phyloP scores from a whole-genome alignment of 1,140 invertebrate species.

The Eurosta solidaginis region DNA sequence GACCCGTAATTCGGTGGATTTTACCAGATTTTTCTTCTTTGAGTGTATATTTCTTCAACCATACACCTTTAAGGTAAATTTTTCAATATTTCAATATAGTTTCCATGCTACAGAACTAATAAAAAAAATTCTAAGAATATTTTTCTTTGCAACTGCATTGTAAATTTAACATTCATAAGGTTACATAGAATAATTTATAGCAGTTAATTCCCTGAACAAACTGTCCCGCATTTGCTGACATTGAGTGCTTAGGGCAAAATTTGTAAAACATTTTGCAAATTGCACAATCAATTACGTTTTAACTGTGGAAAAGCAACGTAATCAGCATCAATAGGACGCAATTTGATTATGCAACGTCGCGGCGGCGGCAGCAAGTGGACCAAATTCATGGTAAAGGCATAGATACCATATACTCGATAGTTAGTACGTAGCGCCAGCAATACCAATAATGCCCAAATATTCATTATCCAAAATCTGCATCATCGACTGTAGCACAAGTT shows the following conservation, averaged over 20 bases:
- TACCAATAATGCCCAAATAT: too few species aligned
- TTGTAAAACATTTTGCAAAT: background rate
- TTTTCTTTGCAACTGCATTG: background rate
- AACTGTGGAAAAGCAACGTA: background rate
- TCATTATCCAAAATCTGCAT: too few species aligned
- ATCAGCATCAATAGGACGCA: slow-evolving; percentile 23
- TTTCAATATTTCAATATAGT: too few species aligned
- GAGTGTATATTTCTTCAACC: too few species aligned
- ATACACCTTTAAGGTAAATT: too few species aligned
- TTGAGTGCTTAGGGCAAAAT: background rate
- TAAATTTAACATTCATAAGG: background rate
- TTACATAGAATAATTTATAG: slow-evolving; percentile 16
- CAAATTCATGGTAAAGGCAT: background rate
- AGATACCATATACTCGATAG: background rate
- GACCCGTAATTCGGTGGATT: too few species aligned
- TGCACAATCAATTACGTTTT: background rate
- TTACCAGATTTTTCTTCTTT: too few species aligned
- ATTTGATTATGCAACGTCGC: slow-evolving; percentile 20
- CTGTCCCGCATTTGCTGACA: background rate
- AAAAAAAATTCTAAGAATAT: background rate
- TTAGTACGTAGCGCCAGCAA: too few species aligned
- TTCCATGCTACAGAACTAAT: too few species aligned
- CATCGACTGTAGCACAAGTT: too few species aligned
- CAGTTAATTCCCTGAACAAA: slow-evolving; percentile 2
- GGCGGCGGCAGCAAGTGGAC: background rate